Evolutionary conservation across 2,888 invertebrate species (phyloP).

Genomic region (Hololepta plana): DNA sequence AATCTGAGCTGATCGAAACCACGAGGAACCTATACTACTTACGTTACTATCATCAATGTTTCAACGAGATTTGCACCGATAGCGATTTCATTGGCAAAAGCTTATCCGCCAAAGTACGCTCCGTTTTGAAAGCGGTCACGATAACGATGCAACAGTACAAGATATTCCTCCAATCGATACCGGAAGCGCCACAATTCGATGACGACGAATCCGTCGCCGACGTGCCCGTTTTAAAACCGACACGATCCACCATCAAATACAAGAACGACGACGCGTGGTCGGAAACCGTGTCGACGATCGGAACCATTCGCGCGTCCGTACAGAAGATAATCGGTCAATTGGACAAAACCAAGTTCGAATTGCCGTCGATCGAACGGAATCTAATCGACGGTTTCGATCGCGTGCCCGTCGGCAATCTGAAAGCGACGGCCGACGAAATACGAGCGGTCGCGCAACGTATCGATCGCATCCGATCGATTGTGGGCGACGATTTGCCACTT

Average conservation of each 20-base stretch:
- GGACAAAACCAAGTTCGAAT: too few species aligned
- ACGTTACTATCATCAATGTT: conserved; percentile 29
- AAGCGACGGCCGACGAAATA: too few species aligned
- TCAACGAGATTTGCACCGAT: conserved; percentile 18
- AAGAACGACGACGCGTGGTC: conserved; percentile 19
- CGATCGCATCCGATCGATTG: too few species aligned
- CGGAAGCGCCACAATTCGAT: conserved; percentile 22
- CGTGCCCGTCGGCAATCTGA: too few species aligned
- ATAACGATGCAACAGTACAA: conserved; percentile 48
- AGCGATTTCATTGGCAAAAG: conserved; percentile 15
- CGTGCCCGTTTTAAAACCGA: conserved; percentile 16
- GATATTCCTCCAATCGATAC: conserved; percentile 44
- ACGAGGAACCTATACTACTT: conserved; percentile 38
- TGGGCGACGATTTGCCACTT: too few species aligned
- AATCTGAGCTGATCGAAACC: conserved; percentile 38
- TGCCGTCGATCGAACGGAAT: too few species aligned
- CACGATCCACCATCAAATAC: conserved; percentile 15
- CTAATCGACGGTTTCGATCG: too few species aligned
- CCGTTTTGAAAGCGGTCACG: conserved; percentile 31
- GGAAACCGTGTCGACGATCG: conserved; percentile 10
- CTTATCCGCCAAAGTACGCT: conserved; percentile 27
- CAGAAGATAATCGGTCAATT: too few species aligned
- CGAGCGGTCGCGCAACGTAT: too few species aligned
- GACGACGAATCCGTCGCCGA: conserved; percentile 14
- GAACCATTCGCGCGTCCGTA: too few species aligned